phyloP scores from a whole-genome alignment of 2,113 vertebrate genomes.

The Cinclus cinclus region DNA sequence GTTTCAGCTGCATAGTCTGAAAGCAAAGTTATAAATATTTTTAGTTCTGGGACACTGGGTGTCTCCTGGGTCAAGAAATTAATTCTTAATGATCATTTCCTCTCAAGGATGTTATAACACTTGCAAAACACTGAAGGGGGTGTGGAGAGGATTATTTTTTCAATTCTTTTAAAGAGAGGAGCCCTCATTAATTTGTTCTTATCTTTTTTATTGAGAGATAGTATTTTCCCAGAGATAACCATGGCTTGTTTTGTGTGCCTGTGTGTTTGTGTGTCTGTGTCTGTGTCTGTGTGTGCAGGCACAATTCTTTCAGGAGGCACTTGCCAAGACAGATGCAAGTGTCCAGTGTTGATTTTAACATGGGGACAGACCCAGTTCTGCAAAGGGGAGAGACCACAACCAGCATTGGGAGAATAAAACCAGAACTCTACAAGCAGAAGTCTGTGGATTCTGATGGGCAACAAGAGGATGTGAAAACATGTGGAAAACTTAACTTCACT shows the following conservation, averaged over 20 bases:
- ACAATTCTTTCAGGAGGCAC: slow-evolving; percentile 96
- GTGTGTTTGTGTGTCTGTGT: neutral
- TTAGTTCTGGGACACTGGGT: neutral
- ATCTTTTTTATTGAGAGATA: neutral
- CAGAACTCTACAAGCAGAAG: slow-evolving; percentile 97
- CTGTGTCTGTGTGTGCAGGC: slow-evolving; percentile 73
- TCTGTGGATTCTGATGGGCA: slow-evolving; percentile 93
- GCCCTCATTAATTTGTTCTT: neutral
- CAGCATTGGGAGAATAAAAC: slow-evolving; percentile 96
- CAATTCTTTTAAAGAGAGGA: neutral
- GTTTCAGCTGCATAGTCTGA: neutral
- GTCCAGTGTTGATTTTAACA: slow-evolving; percentile 91
- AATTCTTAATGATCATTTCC: neutral
- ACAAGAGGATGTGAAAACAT: slow-evolving; percentile 84
- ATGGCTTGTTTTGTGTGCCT: neutral
- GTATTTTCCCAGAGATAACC: slow-evolving; percentile 20
- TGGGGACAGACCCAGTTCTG: slow-evolving; percentile 79
- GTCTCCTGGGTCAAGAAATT: neutral
- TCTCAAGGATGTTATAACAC: neutral
- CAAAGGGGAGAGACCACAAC: slow-evolving; percentile 91
- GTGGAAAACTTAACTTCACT: slow-evolving; percentile 94
- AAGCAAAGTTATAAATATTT: neutral
- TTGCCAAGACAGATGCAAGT: slow-evolving; percentile 96
- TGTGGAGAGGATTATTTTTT: neutral
- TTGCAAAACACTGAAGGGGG: neutral